Evolutionary conservation across 1,140 invertebrate species (phyloP), one percentile per base, ranked within the genome.

Genomic region (Riptortus pedestris): DNA sequence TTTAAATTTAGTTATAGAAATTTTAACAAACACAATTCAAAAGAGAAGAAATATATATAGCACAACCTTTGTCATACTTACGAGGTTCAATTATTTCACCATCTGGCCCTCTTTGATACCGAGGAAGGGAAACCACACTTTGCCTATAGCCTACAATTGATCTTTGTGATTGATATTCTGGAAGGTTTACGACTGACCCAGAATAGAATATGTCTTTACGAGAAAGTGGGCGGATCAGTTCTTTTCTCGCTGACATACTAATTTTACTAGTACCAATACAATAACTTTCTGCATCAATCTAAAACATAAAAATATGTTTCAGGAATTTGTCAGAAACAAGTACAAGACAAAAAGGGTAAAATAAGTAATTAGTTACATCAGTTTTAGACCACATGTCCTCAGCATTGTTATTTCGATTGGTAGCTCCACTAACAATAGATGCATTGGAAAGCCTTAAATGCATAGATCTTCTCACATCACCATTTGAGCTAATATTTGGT

Each of bases 171-270:
- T 93, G 90, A 75, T 87, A 96, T 75, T 96, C 89, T 0, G 90
- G 91, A 59, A 97, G 79, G 77, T 96, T 90, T 28, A 88, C 79
- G 7, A 97, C 86, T 27, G 91, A 94, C 26, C 96, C 95, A 14
- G 93, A 93, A 78, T 98, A 99, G 78, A 99, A 98, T 68, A 98
- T 96, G 75, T 98, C 96, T 76, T 96, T 96, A 48, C 93, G 80
- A 5, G 93, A 96, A 74, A 99, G 76, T 1, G 96, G 96, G 18
- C 94, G 82, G 18, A 95, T 86, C 76, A 95, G 80, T 70, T 85
- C 85, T 63, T 79, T 78, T 3, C 68, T 61, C 29, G 67, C 67
- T 5, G 78, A 73, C 16, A 79, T 74, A 66, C 74, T 79, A n/a
- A 74, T 72, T 65, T 77, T 77, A 47, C 65, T 66, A 2, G 62